Evolutionary conservation across 2,113 vertebrate species (phyloP).

Genomic region (Desmodus rotundus): DNA sequence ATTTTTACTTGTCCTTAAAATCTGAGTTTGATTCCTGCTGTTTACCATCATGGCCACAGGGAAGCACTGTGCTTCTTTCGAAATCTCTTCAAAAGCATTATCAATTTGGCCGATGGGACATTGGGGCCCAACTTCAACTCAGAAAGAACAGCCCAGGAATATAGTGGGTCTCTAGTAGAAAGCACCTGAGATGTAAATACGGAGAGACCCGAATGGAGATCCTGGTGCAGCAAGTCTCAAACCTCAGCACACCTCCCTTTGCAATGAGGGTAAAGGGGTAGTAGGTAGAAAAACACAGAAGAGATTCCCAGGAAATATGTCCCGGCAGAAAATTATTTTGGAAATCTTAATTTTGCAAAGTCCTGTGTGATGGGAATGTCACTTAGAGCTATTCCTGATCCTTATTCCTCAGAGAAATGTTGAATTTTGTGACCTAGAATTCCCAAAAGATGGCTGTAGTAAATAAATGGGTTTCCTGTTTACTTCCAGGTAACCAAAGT

Average conservation of each 20-base stretch:
- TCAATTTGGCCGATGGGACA: not conserved
- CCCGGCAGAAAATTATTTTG: not conserved
- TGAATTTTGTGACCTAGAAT: not conserved
- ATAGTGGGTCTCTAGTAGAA: not conserved
- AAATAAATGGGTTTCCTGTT: not conserved
- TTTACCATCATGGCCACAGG: slow-evolving; percentile 37
- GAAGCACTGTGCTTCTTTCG: slow-evolving; percentile 54
- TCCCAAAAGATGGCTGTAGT: not conserved
- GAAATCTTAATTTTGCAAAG: not conserved
- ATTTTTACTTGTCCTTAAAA: not conserved
- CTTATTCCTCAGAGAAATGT: not conserved
- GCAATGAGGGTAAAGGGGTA: not conserved
- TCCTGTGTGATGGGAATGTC: not conserved
- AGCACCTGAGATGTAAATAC: not conserved
- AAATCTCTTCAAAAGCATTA: not conserved
- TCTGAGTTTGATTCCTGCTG: not conserved
- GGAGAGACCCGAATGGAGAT: not conserved
- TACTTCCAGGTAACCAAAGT: not conserved
- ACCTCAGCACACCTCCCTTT: not conserved
- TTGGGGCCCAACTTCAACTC: slow-evolving; percentile 1
- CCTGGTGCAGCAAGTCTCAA: not conserved
- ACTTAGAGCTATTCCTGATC: not conserved
- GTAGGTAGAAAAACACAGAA: not conserved
- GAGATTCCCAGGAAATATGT: not conserved
- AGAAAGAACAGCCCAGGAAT: not conserved